Percentiles rank a stretch among this genome's conserved stretches.
Evolutionary conservation across 2,888 invertebrate species (phyloP).

Genomic region (Lissonota sp.): DNA sequence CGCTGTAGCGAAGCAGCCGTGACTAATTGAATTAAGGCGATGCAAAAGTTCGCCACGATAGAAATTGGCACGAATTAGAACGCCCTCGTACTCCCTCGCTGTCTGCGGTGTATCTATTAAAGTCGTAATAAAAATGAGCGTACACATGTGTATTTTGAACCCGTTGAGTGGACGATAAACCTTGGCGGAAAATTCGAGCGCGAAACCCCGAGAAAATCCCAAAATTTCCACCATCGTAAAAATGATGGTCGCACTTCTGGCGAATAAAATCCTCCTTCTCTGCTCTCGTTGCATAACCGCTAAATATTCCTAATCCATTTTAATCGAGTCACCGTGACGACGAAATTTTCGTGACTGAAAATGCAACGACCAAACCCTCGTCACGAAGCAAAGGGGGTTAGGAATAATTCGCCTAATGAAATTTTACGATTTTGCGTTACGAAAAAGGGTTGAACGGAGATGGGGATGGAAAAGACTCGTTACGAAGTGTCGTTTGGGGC

Average conservation of each 20-base stretch:
- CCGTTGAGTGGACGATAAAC: no score
- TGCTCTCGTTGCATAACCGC: no score
- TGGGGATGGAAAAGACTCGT: no score
- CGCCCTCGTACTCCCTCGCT: slow-evolving; percentile 34
- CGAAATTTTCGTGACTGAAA: neutral
- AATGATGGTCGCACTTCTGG: no score
- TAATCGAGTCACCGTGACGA: neutral
- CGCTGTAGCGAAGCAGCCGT: slow-evolving; percentile 64
- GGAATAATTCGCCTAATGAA: slow-evolving; percentile 37
- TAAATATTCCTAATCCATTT: neutral
- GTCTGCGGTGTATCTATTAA: no score
- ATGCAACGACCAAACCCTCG: neutral
- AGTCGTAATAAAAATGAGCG: neutral
- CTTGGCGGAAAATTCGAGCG: no score
- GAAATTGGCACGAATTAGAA: slow-evolving; percentile 76
- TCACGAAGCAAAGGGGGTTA: neutral
- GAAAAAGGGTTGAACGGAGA: no score
- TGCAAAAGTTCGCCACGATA: slow-evolving; percentile 72
- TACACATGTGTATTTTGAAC: neutral
- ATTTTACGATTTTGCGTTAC: slow-evolving; percentile 23
- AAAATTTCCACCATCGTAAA: no score
- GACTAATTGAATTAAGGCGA: slow-evolving; percentile 76
- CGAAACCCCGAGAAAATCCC: no score
- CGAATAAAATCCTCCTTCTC: no score
- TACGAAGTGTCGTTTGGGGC: no score